Evolutionary conservation across 2,888 invertebrate species (phyloP), one percentile per base, ranked within the genome.

Genomic region (Eulithis prunata): DNA sequence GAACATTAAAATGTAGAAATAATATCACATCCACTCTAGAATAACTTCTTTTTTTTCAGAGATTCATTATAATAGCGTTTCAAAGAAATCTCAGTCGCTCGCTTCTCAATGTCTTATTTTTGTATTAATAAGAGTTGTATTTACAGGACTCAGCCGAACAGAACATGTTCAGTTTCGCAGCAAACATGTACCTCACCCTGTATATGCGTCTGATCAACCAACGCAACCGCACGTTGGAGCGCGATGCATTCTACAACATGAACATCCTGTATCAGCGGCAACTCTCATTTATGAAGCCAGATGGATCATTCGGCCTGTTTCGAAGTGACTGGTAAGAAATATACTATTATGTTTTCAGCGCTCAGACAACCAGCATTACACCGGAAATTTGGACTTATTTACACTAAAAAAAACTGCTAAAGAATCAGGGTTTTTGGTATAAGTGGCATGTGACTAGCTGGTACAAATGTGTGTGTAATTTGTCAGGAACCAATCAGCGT

Each of bases 91-190:
- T 32, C 32, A 32, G 38, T n/a, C 7, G 36, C 51, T 28, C 12
- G 12, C 4, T 51, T n/a, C n/a, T n/a, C 32, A 21, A 21, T 21
- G 32, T 2, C 32, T 32, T 32, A 32, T 32, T 32, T 32, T 32
- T 32, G 4, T 32, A 4, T 32, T 32, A 4, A 32, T 32, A 32
- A 32, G 32, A 4, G 0, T 32, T 32, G 4, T 32, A 32, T 32
- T 21, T 32, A 3, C 82, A 95, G 95, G 97, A 98, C 82, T 96
- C 96, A 0, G 98, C 97, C 0, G 99, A 99, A 85, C 98, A 98
- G 86, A 98, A 97, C 83, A 97, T 99, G 94, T 99, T 98, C 91
- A 98, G 98, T 74, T 98, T 99, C 89, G 99, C 99, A 0, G 97
- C 97, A 13, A 99, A 98, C 90, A 95, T 99, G 88, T 97, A 98